phyloP scores from a whole-genome alignment of 2,888 invertebrate species.

The Hemistola chrysoprasaria region DNA sequence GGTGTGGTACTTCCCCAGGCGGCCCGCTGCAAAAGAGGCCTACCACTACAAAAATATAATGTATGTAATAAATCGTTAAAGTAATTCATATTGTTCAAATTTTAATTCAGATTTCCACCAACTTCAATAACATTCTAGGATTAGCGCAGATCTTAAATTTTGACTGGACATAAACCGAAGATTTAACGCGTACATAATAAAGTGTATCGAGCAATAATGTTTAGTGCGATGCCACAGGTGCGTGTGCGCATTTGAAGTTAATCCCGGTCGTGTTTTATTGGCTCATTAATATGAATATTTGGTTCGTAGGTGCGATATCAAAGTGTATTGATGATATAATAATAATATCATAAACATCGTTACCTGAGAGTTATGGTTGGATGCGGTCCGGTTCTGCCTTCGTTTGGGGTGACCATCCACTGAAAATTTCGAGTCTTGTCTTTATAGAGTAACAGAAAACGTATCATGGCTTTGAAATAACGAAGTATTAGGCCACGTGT shows the following conservation, averaged over 20 bases:
- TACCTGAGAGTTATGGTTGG: slow-evolving; percentile 73
- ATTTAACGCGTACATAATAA: slow-evolving; percentile 1
- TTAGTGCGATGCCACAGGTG: slow-evolving; percentile 22
- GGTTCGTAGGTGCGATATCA: slow-evolving; percentile 18
- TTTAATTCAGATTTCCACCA: no score
- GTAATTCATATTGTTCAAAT: no score
- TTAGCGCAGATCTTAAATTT: slow-evolving; percentile 2
- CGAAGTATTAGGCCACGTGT: no score
- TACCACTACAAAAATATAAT: no score
- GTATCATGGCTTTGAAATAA: no score
- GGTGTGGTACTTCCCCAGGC: no score
- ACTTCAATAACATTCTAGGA: no score
- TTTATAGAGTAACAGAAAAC: no score
- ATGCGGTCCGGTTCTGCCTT: slow-evolving; percentile 47
- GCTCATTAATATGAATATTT: slow-evolving; percentile 17
- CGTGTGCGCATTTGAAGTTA: slow-evolving; percentile 20
- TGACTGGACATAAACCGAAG: background rate
- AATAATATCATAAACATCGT: slow-evolving; percentile 48
- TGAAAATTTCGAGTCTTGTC: background rate
- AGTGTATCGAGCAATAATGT: slow-evolving; percentile 14
- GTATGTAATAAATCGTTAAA: no score
- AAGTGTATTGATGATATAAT: slow-evolving; percentile 26
- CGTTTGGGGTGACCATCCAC: slow-evolving; percentile 43
- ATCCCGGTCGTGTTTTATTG: slow-evolving; percentile 18
- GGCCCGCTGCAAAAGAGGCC: no score